phyloP scores from a whole-genome alignment of 2,888 invertebrate species.

The Drosophila cracens region DNA sequence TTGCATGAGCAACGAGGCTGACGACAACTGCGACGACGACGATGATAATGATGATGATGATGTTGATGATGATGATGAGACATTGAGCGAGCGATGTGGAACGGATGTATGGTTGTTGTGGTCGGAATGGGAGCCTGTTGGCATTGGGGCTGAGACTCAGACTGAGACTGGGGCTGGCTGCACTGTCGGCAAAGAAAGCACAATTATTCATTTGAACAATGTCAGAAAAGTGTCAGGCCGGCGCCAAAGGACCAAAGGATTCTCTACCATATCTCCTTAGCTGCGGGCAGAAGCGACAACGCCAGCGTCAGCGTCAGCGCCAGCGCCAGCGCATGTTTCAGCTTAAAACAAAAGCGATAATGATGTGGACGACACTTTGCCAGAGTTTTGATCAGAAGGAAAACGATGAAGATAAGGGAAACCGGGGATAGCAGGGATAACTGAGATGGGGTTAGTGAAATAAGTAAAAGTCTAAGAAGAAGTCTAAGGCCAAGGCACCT shows the following conservation, averaged over 20 bases:
- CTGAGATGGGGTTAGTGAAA: not conserved
- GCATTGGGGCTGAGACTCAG: constrained; percentile 10
- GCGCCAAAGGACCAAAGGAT: constrained; percentile 82
- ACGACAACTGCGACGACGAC: constrained; percentile 68
- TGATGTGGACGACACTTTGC: constrained; percentile 75
- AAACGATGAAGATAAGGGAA: constrained; percentile 24
- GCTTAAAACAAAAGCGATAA: constrained; percentile 75
- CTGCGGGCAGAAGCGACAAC: constrained; percentile 47
- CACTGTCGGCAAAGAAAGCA: constrained; percentile 78
- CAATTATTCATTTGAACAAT: constrained; percentile 83
- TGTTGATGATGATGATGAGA: constrained; percentile 67
- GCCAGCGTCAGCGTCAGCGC: constrained; percentile 17
- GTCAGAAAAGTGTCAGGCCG: constrained; percentile 82
- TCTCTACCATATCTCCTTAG: constrained; percentile 41
- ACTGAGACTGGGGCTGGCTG: constrained; percentile 8
- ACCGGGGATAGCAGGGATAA: constrained; percentile 8
- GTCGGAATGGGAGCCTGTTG: constrained; percentile 47
- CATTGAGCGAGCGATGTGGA: constrained; percentile 80
- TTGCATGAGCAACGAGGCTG: constrained; percentile 69
- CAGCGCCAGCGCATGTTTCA: constrained; percentile 18
- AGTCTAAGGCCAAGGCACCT: constrained; percentile 51
- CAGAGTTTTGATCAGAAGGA: constrained; percentile 71
- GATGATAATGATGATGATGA: constrained; percentile 58
- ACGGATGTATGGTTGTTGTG: constrained; percentile 80
- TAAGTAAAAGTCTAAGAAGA: constrained; percentile 24